Evolutionary conservation across 64 coral and sea anemone genomes (phyloP), one percentile per base, ranked within the genome.

Genomic region (Orbicella faveolata): DNA sequence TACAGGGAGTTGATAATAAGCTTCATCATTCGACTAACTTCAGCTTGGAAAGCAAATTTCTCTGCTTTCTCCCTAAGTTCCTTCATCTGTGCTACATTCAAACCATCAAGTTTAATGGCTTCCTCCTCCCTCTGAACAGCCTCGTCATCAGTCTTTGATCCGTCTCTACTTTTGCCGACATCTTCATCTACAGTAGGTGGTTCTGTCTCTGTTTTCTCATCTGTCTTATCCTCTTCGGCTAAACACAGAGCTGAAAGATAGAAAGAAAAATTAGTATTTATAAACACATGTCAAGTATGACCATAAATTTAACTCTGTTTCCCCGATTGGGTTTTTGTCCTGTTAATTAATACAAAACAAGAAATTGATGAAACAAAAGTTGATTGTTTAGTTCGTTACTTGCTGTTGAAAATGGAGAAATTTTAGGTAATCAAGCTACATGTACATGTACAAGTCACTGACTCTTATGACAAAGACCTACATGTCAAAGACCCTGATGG

Each of bases 21-120:
- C 81, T 98, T 98, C 96, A 98, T 98, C 96, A 98, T 98, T 18
- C 96, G 88, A 75, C 92, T 95, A 64, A 98, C 96, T 98, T 98
- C 96, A 93, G 96, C 96, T 52, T 98, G 93, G 81, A 98, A 98
- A 18, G 88, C 65, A 79, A 93, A 90, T 55, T 98, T 98, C 44
- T 98, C 96, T 62, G 96, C 96, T 79, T 95, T 98, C 2, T 98
- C 96, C 80, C 96, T 87, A 65, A 98, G 65, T 89, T 98, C 96
- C 75, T 98, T 98, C 96, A 98, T 98, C 62, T 98, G 96, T 33
- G 96, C 88, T 4, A 98, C 96, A 95, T 95, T 98, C 23, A 98
- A 85, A 0, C 96, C 96, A 89, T 98, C 96, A 75, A 98, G 65
- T 79, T 98, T 98, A 34, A 98, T 98, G 6, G 96, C 96, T 33